Percentiles rank a stretch among this genome's conserved stretches.
These are phyloP conservation scores for Mionectes olivaceus DNA, from an alignment of 2,797 vertebrate genomes.

Conservation along the genomic window DNA sequence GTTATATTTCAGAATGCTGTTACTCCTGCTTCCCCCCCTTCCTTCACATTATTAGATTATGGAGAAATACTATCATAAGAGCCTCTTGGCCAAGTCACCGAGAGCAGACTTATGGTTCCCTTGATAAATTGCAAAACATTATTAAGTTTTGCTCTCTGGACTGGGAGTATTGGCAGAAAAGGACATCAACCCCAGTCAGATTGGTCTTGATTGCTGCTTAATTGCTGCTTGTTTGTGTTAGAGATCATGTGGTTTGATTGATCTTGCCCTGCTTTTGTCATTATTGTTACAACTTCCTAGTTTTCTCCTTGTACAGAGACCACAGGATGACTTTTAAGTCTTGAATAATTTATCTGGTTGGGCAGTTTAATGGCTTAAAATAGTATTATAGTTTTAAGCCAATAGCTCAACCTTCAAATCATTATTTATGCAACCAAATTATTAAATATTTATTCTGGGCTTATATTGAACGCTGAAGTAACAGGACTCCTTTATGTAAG, in stretches of 20 bases:
- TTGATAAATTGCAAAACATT: conserved; percentile 69
- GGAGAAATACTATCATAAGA: conserved; percentile 63
- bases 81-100: conserved; percentile 44
- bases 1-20: conserved; percentile 51
- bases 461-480: conserved; percentile 20
- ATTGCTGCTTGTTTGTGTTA: conserved; percentile 74
- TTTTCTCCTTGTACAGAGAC: conserved; percentile 74
- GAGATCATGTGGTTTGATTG: conserved; percentile 67
- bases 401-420: conserved; percentile 50
- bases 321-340: conserved; percentile 58
- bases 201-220: conserved; percentile 72
- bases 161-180: conserved; percentile 69
- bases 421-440: conserved; percentile 48
- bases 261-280: conserved; percentile 67
- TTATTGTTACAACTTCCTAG: conserved; percentile 67
- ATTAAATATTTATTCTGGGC: conserved; percentile 62
- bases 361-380: conserved; percentile 48
- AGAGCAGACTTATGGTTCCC: conserved; percentile 55
- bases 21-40: background rate
- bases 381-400: conserved; percentile 62
- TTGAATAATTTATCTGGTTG: conserved; percentile 59
- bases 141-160: conserved; percentile 64
- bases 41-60: conserved; percentile 60
- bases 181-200: conserved; percentile 55
- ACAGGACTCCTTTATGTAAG: conserved; percentile 27